These are phyloP conservation scores for Callorhinus ursinus DNA, from an alignment of 2,113 vertebrate species.

Conservation along the genomic window DNA sequence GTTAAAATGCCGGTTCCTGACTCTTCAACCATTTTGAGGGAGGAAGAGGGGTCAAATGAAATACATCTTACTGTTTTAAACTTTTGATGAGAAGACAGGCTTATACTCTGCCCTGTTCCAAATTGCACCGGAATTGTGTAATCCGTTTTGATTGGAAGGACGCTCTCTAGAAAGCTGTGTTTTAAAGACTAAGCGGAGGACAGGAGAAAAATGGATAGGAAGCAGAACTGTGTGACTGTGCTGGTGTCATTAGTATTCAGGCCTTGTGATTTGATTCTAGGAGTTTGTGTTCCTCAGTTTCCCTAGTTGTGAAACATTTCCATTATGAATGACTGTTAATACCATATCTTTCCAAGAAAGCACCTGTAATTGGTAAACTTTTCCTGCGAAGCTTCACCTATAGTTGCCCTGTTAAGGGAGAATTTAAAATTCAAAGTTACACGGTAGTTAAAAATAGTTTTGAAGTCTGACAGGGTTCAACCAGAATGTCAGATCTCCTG, in stretches of 20 bases:
- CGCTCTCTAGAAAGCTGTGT: background rate
- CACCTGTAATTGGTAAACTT: background rate
- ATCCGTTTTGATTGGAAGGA: background rate
- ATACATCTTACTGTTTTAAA: background rate
- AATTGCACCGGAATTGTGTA: background rate
- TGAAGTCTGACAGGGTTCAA: constrained; percentile 29
- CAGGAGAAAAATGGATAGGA: background rate
- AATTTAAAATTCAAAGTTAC: constrained; percentile 33
- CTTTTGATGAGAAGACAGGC: background rate
- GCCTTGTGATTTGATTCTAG: background rate
- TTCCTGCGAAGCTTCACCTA: background rate
- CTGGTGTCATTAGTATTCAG: background rate
- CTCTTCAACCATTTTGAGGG: background rate
- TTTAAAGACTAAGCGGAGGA: background rate
- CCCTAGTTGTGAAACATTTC: background rate
- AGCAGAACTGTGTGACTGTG: background rate
- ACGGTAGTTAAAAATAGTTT: constrained; percentile 64
- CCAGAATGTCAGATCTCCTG: constrained; percentile 6
- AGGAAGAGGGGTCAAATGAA: background rate
- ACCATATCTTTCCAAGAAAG: background rate
- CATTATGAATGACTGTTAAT: background rate
- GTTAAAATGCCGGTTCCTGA: background rate
- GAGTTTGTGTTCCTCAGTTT: background rate
- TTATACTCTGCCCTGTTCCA: too few species aligned
- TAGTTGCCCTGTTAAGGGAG: background rate